Percentiles rank a stretch among this genome's conserved stretches.
These are phyloP conservation scores for Siniperca scherzeri DNA, from an alignment of 2,797 vertebrate species.

Conservation along the genomic window DNA sequence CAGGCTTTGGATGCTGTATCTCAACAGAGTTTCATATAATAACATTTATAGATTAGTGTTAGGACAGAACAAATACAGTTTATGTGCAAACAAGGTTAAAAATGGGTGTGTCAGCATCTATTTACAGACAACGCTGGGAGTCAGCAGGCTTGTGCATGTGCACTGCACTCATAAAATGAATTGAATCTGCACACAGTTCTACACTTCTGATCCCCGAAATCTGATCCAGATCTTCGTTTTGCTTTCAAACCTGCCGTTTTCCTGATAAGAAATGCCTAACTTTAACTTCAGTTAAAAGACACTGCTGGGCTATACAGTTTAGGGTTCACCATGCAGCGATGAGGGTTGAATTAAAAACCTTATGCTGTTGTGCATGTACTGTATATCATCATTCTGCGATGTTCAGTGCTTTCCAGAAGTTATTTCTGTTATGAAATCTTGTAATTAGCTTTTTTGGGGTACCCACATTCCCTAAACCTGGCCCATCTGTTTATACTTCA, in stretches of 20 bases:
- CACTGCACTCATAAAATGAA: not conserved
- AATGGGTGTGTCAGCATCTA: constrained; percentile 24
- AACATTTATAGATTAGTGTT: constrained; percentile 7
- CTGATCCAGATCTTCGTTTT: too few species aligned
- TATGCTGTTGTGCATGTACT: not conserved
- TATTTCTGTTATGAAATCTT: constrained; percentile 48
- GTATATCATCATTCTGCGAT: not conserved
- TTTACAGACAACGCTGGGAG: not conserved
- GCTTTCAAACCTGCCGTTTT: not conserved
- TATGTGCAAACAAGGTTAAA: constrained; percentile 24
- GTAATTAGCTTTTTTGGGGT: constrained; percentile 34
- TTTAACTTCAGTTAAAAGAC: not conserved
- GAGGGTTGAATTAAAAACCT: constrained; percentile 4
- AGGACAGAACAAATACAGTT: constrained; percentile 5
- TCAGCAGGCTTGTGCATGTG: not conserved
- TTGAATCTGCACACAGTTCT: not conserved
- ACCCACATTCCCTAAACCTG: constrained; percentile 15
- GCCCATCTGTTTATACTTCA: constrained; percentile 32
- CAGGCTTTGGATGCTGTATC: not conserved
- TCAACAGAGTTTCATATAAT: constrained; percentile 19
- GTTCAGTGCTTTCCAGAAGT: not conserved
- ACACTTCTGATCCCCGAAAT: constrained; percentile 6
- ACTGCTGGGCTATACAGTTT: too few species aligned
- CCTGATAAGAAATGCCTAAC: too few species aligned
- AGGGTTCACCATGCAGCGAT: not conserved